Base-by-base conservation (phyloP, 2,113 vertebrate species). In the Apaloderma vittatum region DNA sequence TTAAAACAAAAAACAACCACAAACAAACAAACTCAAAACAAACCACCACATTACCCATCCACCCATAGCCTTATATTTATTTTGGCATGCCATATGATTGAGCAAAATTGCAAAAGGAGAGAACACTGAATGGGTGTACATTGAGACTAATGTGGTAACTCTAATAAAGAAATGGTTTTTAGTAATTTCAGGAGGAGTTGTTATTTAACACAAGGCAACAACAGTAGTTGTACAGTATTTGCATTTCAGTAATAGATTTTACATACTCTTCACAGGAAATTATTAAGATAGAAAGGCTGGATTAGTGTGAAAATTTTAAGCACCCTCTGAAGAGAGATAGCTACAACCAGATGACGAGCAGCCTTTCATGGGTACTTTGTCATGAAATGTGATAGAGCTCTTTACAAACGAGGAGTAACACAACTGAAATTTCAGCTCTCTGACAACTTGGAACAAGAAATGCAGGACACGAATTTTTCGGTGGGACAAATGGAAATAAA, bases 111-210 rank as follows among this genome's bases (percentile, higher is more conserved):
- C 16, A 65, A 29, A 16, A 52, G 19, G 30, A 86, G 30, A 23
- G 66, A 70, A 74, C 6, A 29, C 18, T 19, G 46, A 54, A 52
- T 16, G 34, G 15, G 18, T 49, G 45, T 27, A 61, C 10, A 22
- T 19, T 4, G 46, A 67, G 54, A 62, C 7, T 32, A 30, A 32
- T 9, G 9, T 3, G 30, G 17, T 26, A 66, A 52, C 21, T 46
- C 16, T 12, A 57, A 71, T 11, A 77, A 37, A 40, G 3, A 34
- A 29, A 2, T 32, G 13, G 0, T 0, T 40, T 63, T 75, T 12
- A 45, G 27, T 45, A 21, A 18, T 51, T 30, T 23, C 11, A 3
- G 9, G 1, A 13, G 3, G 5, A 1, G 4, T 12, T 20, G 4
- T 3, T 37, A 43, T 79, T 74, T 27, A 40, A 72, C 23, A 51